phyloP scores from a whole-genome alignment of 2,888 invertebrate species.

The Parochlus steinenii region DNA sequence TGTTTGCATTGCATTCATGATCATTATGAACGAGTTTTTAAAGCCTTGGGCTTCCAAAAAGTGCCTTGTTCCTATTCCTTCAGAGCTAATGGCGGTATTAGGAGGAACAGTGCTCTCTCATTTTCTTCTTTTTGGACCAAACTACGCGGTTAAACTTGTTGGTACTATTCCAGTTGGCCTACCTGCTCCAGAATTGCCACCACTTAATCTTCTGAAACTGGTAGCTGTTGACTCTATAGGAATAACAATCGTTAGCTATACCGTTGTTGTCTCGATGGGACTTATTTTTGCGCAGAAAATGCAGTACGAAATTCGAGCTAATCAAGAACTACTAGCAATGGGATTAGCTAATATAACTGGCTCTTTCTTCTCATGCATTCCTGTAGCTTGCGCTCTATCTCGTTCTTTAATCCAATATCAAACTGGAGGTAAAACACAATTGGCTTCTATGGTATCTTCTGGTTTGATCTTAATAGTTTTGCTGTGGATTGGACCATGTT shows the following conservation, averaged over 20 bases:
- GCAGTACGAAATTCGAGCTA: conserved; percentile 49
- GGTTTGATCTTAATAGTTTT: conserved; percentile 51
- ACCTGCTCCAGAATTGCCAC: conserved; percentile 40
- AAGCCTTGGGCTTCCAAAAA: conserved; percentile 40
- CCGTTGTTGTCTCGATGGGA: conserved; percentile 57
- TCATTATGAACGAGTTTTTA: conserved; percentile 44
- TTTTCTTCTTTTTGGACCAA: conserved; percentile 33
- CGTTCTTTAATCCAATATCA: conserved; percentile 55
- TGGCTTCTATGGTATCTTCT: conserved; percentile 61
- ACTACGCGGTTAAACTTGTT: conserved; percentile 39
- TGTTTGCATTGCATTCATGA: conserved; percentile 40
- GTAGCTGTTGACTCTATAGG: conserved; percentile 44
- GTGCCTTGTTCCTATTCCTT: conserved; percentile 52
- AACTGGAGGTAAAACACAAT: conserved; percentile 64
- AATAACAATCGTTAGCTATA: conserved; percentile 54
- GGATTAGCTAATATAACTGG: conserved; percentile 52
- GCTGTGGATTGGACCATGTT: conserved; percentile 65
- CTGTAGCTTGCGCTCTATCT: conserved; percentile 46
- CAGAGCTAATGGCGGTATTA: conserved; percentile 55
- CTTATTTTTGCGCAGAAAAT: conserved; percentile 54
- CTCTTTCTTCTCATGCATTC: conserved; percentile 48
- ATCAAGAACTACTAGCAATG: conserved; percentile 55
- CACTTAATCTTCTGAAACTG: conserved; percentile 35
- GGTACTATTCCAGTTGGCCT: conserved; percentile 48
- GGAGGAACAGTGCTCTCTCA: conserved; percentile 48